A percentile compares a stretch with the other conserved stretches of the same genome.
Evolutionary conservation across 2,888 invertebrate species (phyloP).

Genomic region (Galerucella pusilla): DNA sequence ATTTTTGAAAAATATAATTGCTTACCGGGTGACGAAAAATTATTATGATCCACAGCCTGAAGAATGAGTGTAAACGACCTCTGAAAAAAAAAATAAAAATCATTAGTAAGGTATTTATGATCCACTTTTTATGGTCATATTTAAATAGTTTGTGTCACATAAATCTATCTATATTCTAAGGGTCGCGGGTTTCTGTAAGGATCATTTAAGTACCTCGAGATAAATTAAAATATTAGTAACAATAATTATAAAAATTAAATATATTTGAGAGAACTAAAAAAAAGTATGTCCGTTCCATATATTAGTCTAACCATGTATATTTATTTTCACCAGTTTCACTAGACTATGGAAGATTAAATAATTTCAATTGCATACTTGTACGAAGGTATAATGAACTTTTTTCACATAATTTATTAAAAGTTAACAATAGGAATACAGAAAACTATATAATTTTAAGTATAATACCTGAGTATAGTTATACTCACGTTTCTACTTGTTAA

Average conservation of each 20-base stretch:
- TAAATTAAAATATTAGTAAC: too few species aligned
- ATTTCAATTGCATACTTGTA: too few species aligned
- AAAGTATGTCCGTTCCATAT: too few species aligned
- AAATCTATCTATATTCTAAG: constrained; percentile 38
- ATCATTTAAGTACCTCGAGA: too few species aligned
- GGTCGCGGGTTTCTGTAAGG: background rate
- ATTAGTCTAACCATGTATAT: too few species aligned
- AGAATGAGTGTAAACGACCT: constrained; percentile 93
- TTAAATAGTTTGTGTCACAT: constrained; percentile 37
- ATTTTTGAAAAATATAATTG: constrained; percentile 41
- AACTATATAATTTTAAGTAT: too few species aligned
- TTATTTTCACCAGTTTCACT: too few species aligned
- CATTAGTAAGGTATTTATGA: constrained; percentile 28
- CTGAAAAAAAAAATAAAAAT: constrained; percentile 72
- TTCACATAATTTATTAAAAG: constrained; percentile 6
- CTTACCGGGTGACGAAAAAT: constrained; percentile 79
- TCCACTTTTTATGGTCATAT: constrained; percentile 25
- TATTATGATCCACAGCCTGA: constrained; percentile 88
- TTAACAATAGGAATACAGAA: background rate
- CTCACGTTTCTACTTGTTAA: too few species aligned
- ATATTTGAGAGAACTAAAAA: too few species aligned
- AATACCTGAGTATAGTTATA: too few species aligned
- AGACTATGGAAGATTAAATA: too few species aligned
- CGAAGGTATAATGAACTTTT: constrained; percentile 12
- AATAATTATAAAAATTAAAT: too few species aligned